A percentile compares a stretch with the other conserved stretches of the same genome.
phyloP scores from a whole-genome alignment of 2,888 invertebrate species.

The Limenitis camilla region DNA sequence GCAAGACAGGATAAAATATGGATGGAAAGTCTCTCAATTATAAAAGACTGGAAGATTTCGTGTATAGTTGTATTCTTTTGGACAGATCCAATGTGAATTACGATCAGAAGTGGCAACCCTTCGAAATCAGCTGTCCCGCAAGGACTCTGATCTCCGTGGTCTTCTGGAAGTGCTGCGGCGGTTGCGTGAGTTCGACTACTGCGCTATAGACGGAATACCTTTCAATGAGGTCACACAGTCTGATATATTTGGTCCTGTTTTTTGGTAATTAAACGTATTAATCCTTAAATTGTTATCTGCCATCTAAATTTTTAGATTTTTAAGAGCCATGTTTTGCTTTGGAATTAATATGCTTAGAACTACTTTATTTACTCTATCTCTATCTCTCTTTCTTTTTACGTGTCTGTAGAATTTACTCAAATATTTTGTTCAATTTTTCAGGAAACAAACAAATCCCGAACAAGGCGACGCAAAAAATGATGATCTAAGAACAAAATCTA shows the following conservation, averaged over 20 bases:
- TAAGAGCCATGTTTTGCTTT: background rate
- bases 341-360: no score
- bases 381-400: background rate
- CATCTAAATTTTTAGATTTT: background rate
- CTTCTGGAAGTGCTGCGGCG: constrained; percentile 71
- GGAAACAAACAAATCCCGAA: constrained; percentile 34
- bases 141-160: constrained; percentile 68
- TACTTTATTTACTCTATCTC: background rate
- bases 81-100: constrained; percentile 50
- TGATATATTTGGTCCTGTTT: constrained; percentile 53
- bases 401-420: background rate
- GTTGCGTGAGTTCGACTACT: constrained; percentile 62
- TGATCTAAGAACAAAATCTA: constrained; percentile 26
- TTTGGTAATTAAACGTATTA: constrained; percentile 39
- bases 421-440: background rate
- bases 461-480: constrained; percentile 37
- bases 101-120: constrained; percentile 48
- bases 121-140: constrained; percentile 57
- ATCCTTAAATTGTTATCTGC: background rate
- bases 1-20: no score
- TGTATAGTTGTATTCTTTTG: background rate
- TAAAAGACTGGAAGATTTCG: no score
- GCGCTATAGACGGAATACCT: constrained; percentile 67
- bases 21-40: no score
- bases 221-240: constrained; percentile 70